A percentile compares a stretch with the other conserved stretches of the same genome.
phyloP scores from a whole-genome alignment of 2,113 vertebrate genomes.

The Dinomys branickii region DNA sequence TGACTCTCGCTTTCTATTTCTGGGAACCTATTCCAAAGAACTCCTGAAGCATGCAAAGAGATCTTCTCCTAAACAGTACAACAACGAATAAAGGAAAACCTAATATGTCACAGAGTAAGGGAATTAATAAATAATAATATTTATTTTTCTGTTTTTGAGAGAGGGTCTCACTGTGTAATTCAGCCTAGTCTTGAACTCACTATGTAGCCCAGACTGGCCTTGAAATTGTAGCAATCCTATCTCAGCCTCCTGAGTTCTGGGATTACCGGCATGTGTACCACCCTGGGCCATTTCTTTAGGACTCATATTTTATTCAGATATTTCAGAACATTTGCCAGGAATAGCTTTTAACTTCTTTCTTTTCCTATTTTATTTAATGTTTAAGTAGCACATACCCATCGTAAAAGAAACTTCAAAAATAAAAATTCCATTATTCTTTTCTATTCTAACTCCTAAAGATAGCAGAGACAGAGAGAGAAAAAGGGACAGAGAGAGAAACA shows the following conservation, averaged over 20 bases:
- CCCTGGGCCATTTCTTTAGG: neutral
- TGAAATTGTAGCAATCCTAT: neutral
- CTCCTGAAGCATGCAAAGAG: neutral
- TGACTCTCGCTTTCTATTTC: constrained; percentile 45
- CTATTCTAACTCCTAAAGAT: constrained; percentile 14
- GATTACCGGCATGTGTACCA: neutral
- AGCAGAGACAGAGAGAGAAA: neutral
- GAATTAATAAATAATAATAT: neutral
- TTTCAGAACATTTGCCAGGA: constrained; percentile 44
- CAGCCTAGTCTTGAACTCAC: neutral
- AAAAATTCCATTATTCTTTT: constrained; percentile 32
- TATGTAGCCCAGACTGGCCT: neutral
- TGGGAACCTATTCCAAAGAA: constrained; percentile 40
- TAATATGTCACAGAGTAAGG: neutral
- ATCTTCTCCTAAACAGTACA: neutral
- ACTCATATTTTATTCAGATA: neutral
- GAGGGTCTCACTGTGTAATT: neutral
- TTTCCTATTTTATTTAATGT: neutral
- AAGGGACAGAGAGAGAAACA: neutral
- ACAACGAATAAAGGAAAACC: neutral
- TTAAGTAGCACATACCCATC: neutral
- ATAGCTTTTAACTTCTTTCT: neutral
- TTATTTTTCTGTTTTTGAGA: neutral
- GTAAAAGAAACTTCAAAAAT: constrained; percentile 20
- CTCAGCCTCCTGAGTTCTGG: neutral